Conservation (phyloP, 2,797 vertebrate species). For the Dicrostonyx torquatus region DNA sequence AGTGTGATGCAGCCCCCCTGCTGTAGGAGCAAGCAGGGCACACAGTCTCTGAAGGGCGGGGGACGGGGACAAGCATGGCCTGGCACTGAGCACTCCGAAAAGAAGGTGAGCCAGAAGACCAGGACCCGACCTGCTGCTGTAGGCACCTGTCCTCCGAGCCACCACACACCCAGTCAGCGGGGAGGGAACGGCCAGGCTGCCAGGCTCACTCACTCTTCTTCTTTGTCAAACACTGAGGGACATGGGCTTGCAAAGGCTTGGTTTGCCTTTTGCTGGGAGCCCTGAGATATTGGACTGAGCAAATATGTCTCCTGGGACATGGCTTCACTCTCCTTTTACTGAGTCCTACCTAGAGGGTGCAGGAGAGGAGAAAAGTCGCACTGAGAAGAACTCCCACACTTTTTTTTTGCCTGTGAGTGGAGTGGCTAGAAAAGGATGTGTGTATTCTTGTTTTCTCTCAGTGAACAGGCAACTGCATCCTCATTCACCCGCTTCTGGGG, state of each 20-base stretch:
- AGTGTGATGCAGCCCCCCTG: neutral
- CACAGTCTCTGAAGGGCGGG: neutral
- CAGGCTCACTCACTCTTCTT: neutral
- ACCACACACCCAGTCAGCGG: accelerated
- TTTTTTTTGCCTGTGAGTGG: neutral
- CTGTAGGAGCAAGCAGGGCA: neutral
- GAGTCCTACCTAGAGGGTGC: neutral
- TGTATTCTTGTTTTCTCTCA: neutral
- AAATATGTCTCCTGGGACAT: neutral
- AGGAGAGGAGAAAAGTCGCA: neutral
- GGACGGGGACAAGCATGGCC: neutral
- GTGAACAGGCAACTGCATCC: neutral
- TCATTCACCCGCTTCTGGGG: neutral
- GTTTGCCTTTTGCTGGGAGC: neutral
- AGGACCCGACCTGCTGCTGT: neutral
- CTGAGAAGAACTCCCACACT: neutral
- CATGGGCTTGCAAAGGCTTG: neutral
- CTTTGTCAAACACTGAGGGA: neutral
- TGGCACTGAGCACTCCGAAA: neutral
- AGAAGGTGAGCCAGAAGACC: neutral
- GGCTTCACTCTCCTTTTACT: neutral
- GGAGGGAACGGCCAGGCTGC: neutral
- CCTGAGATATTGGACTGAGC: neutral
- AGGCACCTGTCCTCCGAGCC: neutral
- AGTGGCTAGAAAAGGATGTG: neutral